Evolutionary conservation across 92 coral and sea anemone species (phyloP).

Genomic region (Ricordea florida): DNA sequence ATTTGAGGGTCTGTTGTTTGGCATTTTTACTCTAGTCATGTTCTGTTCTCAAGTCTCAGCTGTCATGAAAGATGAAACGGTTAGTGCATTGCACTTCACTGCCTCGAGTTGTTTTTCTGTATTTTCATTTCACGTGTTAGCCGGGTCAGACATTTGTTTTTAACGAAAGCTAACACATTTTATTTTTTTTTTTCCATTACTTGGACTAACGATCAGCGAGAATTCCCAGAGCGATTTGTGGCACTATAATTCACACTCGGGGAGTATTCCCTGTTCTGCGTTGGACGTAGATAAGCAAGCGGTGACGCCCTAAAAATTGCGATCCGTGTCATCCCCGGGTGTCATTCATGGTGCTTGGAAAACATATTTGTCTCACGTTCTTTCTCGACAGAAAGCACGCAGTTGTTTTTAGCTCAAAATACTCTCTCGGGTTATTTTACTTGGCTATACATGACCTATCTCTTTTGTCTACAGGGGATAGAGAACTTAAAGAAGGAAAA

Average conservation of each 20-base stretch:
- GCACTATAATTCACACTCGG: too few species aligned
- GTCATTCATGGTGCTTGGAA: too few species aligned
- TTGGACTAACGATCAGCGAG: too few species aligned
- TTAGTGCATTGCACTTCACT: conserved; percentile 12
- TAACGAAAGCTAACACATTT: background rate
- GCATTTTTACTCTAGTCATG: conserved; percentile 96
- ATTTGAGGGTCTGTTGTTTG: conserved; percentile 95
- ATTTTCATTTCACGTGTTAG: background rate
- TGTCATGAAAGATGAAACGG: conserved; percentile 94
- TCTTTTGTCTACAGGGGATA: conserved; percentile 73
- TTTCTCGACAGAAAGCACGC: too few species aligned
- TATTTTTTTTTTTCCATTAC: background rate
- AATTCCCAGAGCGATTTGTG: too few species aligned
- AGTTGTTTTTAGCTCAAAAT: too few species aligned
- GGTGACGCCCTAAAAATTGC: too few species aligned
- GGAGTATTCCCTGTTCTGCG: too few species aligned
- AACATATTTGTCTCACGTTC: too few species aligned
- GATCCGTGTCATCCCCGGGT: too few species aligned
- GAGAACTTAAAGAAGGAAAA: conserved; percentile 90
- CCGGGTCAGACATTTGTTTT: background rate
- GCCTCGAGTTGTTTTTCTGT: background rate
- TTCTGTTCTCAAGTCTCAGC: conserved; percentile 93
- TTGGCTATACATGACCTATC: background rate
- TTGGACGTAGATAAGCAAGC: too few species aligned
- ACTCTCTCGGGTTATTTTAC: background rate